These are phyloP conservation scores for Micrasema minimum DNA, from an alignment of 1,140 invertebrate genomes.

Conservation along the genomic window DNA sequence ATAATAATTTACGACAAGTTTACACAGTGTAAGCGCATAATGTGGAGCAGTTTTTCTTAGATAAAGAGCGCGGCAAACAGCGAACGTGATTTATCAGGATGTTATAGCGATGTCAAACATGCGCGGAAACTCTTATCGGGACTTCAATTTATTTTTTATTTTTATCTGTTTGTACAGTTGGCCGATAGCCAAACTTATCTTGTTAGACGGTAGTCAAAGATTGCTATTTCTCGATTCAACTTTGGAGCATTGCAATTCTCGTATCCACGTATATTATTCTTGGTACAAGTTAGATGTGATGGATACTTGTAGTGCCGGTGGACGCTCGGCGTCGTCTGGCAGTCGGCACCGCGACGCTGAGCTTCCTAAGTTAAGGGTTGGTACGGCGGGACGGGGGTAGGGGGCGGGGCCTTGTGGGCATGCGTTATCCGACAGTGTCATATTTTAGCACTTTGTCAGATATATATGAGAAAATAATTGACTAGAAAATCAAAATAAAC, in stretches of 20 bases:
- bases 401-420: conserved; percentile 17
- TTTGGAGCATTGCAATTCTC: too few species aligned
- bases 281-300: not conserved
- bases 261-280: too few species aligned
- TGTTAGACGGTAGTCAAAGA: conserved; percentile 26
- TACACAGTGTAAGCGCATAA: conserved; percentile 49
- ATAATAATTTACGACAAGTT: conserved; percentile 53
- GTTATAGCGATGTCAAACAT: conserved; percentile 46
- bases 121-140: conserved; percentile 34
- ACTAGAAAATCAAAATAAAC: too few species aligned
- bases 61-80: conserved; percentile 48
- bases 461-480: not conserved
- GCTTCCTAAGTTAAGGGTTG: not conserved
- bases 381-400: not conserved
- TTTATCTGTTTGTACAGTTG: conserved; percentile 44
- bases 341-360: conserved; percentile 11
- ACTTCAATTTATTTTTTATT: conserved; percentile 33
- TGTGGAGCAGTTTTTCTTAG: conserved; percentile 48
- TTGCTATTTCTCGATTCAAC: not conserved
- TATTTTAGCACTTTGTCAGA: not conserved
- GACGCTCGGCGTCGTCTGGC: conserved; percentile 46
- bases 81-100: conserved; percentile 51
- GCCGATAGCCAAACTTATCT: conserved; percentile 32
- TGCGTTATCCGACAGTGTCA: conserved; percentile 22
- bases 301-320: conserved; percentile 11